Evolutionary conservation across 2,797 vertebrate genomes (phyloP), one percentile per base, ranked within the genome.

Genomic region (Synanceia verrucosa): DNA sequence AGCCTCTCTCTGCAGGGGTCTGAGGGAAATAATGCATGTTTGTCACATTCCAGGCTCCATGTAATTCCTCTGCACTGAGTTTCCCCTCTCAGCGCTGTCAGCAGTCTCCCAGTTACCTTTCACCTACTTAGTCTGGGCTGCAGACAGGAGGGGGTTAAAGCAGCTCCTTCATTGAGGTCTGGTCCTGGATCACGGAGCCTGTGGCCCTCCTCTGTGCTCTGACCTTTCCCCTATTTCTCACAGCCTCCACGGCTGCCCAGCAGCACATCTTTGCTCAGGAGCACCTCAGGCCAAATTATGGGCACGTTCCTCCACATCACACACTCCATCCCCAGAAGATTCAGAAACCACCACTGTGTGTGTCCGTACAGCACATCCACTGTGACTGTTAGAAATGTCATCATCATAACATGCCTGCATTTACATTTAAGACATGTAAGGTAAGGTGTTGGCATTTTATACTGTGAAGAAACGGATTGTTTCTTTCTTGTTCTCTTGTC

Each of bases 211-310:
- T 91, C 70, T 88, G 78, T 67, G 82, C 70, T 16, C 56, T 93
- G 93, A 94, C 89, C 94, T 94, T 93, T 95, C 91, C 92, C 93
- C 93, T 87, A 93, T 86, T 95, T 95, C 93, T 93, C 93, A 94
- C 94, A 93, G 84, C 92, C 81, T 43, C 81, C 69, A 19, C 50
- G 11, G 56, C 31, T 36, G 79, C 66, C 51, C 44, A 53, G 68
- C 65, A 79, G 47, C 65, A 65, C 36, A 64, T 50, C 56, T 60
- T 59, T 65, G 14, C 53, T 44, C 70, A 71, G 67, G 64, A 89
- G 60, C 83, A 78, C 51, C 66, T 81, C 69, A 8, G 74, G 81
- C 65, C 61, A 65, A 50, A 74, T 43, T 33, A 28, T 51, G 59
- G 1, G 0, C 26, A 28, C 19, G 67, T 57, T 76, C 59, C 41